phyloP scores from a whole-genome alignment of 2,113 vertebrate genomes.

The Bombycilla garrulus region DNA sequence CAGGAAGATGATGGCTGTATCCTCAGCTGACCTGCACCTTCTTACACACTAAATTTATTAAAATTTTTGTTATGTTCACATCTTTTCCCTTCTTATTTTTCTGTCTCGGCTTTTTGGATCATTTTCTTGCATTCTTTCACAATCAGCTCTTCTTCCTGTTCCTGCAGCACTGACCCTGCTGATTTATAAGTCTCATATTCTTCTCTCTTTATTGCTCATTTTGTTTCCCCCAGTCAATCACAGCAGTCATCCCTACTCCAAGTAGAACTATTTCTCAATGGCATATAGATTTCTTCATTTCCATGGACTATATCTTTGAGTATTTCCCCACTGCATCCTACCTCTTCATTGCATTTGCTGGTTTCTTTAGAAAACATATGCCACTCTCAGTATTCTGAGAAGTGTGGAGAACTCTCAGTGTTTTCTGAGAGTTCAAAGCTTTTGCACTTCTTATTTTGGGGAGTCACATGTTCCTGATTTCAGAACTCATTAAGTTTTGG shows the following conservation, averaged over 20 bases:
- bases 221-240: background rate
- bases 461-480: background rate
- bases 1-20: background rate
- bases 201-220: background rate
- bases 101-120: background rate
- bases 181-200: background rate
- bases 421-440: background rate
- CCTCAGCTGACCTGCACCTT: background rate
- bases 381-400: background rate
- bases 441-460: background rate
- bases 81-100: background rate
- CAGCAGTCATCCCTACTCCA: background rate
- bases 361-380: background rate
- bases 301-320: background rate
- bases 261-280: background rate
- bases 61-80: background rate
- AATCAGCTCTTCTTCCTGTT: background rate
- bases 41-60: background rate
- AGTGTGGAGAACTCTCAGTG: background rate
- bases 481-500: background rate
- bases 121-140: background rate
- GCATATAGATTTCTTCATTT: background rate
- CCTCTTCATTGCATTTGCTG: background rate
- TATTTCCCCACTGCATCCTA: background rate
- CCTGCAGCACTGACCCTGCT: background rate